phyloP scores from a whole-genome alignment of 2,888 invertebrate species.

The Xylophagus ater region DNA sequence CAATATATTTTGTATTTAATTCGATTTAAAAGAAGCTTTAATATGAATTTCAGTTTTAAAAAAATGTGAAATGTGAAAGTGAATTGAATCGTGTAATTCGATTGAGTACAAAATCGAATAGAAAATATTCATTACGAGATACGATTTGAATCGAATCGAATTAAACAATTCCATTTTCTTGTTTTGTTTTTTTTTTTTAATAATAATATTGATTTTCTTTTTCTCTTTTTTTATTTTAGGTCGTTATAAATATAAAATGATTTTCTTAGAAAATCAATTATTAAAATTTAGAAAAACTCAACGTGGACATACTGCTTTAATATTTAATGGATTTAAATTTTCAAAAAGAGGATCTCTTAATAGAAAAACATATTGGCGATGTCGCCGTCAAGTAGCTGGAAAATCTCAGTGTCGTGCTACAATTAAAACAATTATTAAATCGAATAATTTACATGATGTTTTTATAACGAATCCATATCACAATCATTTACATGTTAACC shows the following conservation, averaged over 20 bases:
- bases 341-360: constrained; percentile 18
- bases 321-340: constrained; percentile 17
- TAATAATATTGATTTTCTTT: too few species aligned
- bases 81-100: too few species aligned
- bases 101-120: too few species aligned
- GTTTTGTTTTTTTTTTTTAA: too few species aligned
- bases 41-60: too few species aligned
- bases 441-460: constrained; percentile 14
- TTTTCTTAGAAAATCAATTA: constrained; percentile 6
- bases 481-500: constrained; percentile 18
- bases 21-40: neutral
- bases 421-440: constrained; percentile 9
- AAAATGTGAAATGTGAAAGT: too few species aligned
- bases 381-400: constrained; percentile 11
- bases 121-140: too few species aligned
- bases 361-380: constrained; percentile 19
- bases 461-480: constrained; percentile 15
- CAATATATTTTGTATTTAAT: neutral
- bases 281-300: constrained; percentile 16
- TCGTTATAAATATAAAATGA: too few species aligned
- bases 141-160: too few species aligned
- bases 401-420: constrained; percentile 12
- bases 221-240: too few species aligned
- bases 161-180: too few species aligned
- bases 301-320: constrained; percentile 15